Base-by-base conservation (phyloP, 1,140 invertebrate genomes). In the Phymastichus coffea region DNA sequence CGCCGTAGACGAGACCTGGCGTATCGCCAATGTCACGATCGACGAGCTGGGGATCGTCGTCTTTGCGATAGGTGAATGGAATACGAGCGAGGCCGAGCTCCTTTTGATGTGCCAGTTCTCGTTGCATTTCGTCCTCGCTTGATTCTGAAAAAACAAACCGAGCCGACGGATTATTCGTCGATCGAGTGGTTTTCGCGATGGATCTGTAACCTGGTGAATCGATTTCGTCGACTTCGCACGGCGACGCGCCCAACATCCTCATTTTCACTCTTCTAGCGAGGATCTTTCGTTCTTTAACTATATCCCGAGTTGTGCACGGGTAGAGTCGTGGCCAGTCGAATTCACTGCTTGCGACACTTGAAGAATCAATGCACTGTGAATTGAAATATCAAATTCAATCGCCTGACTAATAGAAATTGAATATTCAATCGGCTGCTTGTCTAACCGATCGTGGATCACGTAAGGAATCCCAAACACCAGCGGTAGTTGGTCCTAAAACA, bases 51-150 rank as follows among this genome's bases (percentile, higher is more conserved):
- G 43, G 33, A 6, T 53, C 57, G 1, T 22, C 26, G 0, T 37
- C 2, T 3, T 35, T 28, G 0, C 53, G 33, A 55, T 62, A 63
- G 0, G 30, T 28, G 8, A 53, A 22, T 0, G 71, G 69, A 9
- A 71, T 64, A 35, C 70, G 64, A 1, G 68, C 71, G 40, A 73
- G 72, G 8, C 70, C 70, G 17, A 77, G 52, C 44, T 76, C 75
- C 33, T 70, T 75, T 12, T 54, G 57, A 60, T 52, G 26, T 1
- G 71, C 65, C 17, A 66, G 66, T 46, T 76, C 69, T 47, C 44
- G 12, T 2, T 57, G 3, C 54, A 60, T 10, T 25, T 53, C 44
- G 35, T 61, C 54, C 1, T 65, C 63, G 8, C 60, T 62, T 2
- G 53, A 51, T 7, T 37, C 59, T 56, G 7, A 6, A 0, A 2